Evolutionary conservation across 2,113 vertebrate species (phyloP).

Genomic region (Eurypyga helias): DNA sequence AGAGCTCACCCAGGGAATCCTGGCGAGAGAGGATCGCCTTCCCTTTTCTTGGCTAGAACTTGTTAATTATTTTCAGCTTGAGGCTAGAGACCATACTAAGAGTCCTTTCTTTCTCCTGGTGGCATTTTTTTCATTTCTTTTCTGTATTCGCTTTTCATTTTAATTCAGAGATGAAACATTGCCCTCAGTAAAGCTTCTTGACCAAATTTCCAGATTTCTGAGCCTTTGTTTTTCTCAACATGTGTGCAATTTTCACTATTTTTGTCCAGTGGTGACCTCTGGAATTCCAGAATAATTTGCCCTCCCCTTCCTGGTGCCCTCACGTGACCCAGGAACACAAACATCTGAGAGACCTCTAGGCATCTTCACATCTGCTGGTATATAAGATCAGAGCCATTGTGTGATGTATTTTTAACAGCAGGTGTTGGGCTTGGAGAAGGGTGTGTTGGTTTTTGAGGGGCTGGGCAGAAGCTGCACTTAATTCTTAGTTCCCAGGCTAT

Average conservation of each 20-base stretch:
- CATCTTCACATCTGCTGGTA: conserved; percentile 85
- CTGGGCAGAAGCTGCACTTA: conserved; percentile 71
- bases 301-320: conserved; percentile 85
- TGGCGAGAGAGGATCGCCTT: not conserved
- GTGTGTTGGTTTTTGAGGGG: conserved; percentile 68
- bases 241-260: conserved; percentile 89
- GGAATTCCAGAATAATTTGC: conserved; percentile 87
- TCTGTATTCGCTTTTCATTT: conserved; percentile 4
- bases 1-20: not conserved
- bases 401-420: conserved; percentile 80
- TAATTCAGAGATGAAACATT: conserved; percentile 39
- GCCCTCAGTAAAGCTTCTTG: conserved; percentile 19
- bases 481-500: conserved; percentile 78
- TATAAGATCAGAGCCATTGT: conserved; percentile 78
- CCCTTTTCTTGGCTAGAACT: not conserved
- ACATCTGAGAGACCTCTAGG: conserved; percentile 86
- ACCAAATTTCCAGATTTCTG: conserved; percentile 65
- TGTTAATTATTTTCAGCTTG: conserved; percentile 42
- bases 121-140: not conserved
- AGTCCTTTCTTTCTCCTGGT: not conserved
- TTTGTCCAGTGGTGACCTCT: conserved; percentile 82
- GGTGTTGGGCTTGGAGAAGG: conserved; percentile 77
- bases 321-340: conserved; percentile 82
- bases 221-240: conserved; percentile 80
- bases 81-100: not conserved